Evolutionary conservation across 1,140 invertebrate species (phyloP).

Genomic region (Maconellicoccus hirsutus): DNA sequence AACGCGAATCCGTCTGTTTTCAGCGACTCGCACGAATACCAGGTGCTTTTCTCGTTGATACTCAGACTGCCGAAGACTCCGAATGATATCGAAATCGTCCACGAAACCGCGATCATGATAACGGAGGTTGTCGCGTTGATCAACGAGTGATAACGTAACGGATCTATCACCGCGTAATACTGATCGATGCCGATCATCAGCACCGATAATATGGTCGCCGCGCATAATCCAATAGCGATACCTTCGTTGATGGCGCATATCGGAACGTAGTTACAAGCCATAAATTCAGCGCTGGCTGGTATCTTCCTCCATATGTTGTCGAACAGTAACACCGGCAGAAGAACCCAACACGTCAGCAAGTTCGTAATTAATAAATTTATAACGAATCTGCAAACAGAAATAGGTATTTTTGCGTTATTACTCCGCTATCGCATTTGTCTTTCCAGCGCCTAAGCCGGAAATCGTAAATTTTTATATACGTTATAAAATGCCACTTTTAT

Average conservation of each 20-base stretch:
- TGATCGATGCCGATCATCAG: conserved; percentile 74
- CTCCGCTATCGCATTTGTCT: too few species aligned
- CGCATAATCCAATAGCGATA: conserved; percentile 40
- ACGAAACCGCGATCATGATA: conserved; percentile 51
- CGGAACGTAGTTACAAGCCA: not conserved
- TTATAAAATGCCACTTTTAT: not conserved
- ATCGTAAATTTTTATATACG: not conserved
- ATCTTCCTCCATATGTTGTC: conserved; percentile 33
- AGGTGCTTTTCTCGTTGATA: conserved; percentile 24
- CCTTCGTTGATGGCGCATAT: conserved; percentile 40
- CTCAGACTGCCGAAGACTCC: conserved; percentile 38
- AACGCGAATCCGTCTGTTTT: not conserved
- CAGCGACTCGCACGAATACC: conserved; percentile 2
- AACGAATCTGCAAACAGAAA: conserved; percentile 46
- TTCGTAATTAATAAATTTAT: conserved; percentile 55
- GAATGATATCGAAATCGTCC: conserved; percentile 50
- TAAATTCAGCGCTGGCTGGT: conserved; percentile 24
- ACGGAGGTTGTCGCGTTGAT: conserved; percentile 59
- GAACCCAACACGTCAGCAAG: conserved; percentile 45
- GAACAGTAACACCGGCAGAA: conserved; percentile 46
- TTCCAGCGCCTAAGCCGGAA: not conserved
- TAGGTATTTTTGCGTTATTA: too few species aligned
- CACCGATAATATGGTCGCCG: conserved; percentile 52
- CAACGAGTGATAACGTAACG: conserved; percentile 65
- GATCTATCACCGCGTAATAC: conserved; percentile 75